These are phyloP conservation scores for Trichonephila clavipes DNA, from an alignment of 1,140 invertebrate genomes.

Conservation along the genomic window DNA sequence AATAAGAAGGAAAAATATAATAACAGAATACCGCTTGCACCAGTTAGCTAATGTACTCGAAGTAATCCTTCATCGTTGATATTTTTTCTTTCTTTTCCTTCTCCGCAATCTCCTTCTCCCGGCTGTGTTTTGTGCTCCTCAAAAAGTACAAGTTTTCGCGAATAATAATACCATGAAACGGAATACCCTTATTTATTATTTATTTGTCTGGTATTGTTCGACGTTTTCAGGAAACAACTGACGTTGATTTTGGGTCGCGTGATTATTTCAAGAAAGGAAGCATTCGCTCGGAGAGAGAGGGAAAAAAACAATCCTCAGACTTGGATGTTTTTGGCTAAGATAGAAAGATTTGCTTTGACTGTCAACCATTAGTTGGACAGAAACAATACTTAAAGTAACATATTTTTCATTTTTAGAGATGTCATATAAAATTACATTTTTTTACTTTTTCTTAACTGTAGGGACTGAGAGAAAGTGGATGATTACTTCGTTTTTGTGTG, in stretches of 20 bases:
- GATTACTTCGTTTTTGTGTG: no score
- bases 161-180: slow-evolving; percentile 22
- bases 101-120: not conserved
- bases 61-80: slow-evolving; percentile 42
- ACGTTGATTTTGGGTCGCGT: not conserved
- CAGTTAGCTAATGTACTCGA: slow-evolving; percentile 56
- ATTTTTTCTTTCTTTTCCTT: not conserved
- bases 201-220: not conserved
- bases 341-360: no score
- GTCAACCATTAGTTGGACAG: no score
- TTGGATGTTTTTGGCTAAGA: no score
- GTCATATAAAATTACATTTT: no score
- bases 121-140: not conserved
- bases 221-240: not conserved
- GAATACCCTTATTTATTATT: slow-evolving; percentile 38
- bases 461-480: no score
- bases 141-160: not conserved
- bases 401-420: no score
- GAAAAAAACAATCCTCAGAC: no score
- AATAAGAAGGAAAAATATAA: not conserved
- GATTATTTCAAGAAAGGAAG: not conserved
- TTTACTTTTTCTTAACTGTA: no score
- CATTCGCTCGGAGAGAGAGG: no score
- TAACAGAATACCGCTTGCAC: slow-evolving; percentile 36
- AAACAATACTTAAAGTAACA: no score